These are phyloP conservation scores for Steinernema scapterisci DNA, from an alignment of 2,888 invertebrate genomes.

Conservation along the genomic window DNA sequence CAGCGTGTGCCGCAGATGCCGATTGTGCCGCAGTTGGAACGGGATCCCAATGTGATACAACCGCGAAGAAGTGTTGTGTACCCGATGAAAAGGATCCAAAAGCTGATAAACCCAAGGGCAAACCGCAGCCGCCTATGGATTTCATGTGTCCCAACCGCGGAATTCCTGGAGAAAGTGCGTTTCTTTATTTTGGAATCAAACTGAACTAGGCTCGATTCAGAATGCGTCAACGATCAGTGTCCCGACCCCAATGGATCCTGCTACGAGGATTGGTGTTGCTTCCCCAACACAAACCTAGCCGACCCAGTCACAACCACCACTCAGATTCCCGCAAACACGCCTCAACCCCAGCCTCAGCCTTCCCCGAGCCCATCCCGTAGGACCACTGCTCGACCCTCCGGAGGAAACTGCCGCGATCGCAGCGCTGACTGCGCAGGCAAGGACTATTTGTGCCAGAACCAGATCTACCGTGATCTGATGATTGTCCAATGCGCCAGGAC, in stretches of 20 bases:
- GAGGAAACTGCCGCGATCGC: not conserved
- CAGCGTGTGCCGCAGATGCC: too few relatives aligned
- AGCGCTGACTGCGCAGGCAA: not conserved
- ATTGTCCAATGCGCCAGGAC: not conserved
- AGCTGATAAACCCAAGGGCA: too few relatives aligned
- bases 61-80: too few relatives aligned
- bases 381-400: too few relatives aligned
- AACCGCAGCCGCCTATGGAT: too few relatives aligned
- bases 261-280: not conserved
- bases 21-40: too few relatives aligned
- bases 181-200: not conserved
- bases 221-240: not conserved
- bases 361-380: not conserved
- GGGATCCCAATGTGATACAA: too few relatives aligned
- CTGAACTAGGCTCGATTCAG: not conserved
- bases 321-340: not conserved
- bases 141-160: too few relatives aligned
- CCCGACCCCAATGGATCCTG: not conserved
- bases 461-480: not conserved
- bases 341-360: not conserved
- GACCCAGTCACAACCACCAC: not conserved
- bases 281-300: not conserved
- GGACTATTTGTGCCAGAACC: not conserved
- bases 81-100: too few relatives aligned
- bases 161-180: not conserved